phyloP scores from a whole-genome alignment of 2,888 invertebrate genomes.

The Nomada fucata region DNA sequence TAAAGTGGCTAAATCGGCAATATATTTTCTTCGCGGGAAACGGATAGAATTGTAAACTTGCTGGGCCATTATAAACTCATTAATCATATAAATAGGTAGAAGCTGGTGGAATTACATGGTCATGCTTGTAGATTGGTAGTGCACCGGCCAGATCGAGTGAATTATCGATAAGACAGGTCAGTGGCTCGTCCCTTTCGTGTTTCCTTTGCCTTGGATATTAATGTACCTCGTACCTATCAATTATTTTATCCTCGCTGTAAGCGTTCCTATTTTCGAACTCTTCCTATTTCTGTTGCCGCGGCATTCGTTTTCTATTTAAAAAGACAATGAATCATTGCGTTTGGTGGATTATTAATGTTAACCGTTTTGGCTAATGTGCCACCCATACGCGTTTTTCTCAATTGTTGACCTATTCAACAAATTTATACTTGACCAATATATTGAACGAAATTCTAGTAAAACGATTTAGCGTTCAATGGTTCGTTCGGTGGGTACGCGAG shows the following conservation, averaged over 20 bases:
- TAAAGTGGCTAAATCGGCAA: neutral
- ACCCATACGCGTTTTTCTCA: too few species aligned
- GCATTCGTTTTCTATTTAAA: neutral
- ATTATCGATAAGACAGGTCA: conserved; percentile 82
- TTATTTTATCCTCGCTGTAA: conserved; percentile 77
- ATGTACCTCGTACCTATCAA: conserved; percentile 78
- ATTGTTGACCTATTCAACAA: too few species aligned
- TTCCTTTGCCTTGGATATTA: conserved; percentile 69
- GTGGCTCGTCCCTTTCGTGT: conserved; percentile 69
- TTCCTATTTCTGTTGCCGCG: neutral
- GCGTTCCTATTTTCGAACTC: conserved; percentile 27
- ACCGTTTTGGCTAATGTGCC: too few species aligned
- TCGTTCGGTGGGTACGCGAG: conserved; percentile 29
- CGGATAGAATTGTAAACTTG: conserved; percentile 58
- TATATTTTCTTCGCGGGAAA: conserved; percentile 13
- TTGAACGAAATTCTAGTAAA: neutral
- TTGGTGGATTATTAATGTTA: too few species aligned
- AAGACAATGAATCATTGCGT: too few species aligned
- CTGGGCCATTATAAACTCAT: conserved; percentile 77
- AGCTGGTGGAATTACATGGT: conserved; percentile 54
- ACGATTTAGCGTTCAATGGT: conserved; percentile 18
- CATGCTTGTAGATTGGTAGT: conserved; percentile 50
- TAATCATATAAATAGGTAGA: conserved; percentile 77
- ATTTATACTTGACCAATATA: neutral
- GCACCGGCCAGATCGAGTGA: conserved; percentile 77